phyloP scores from a whole-genome alignment of 2,113 vertebrate genomes.

The Amblyopsis rosae region DNA sequence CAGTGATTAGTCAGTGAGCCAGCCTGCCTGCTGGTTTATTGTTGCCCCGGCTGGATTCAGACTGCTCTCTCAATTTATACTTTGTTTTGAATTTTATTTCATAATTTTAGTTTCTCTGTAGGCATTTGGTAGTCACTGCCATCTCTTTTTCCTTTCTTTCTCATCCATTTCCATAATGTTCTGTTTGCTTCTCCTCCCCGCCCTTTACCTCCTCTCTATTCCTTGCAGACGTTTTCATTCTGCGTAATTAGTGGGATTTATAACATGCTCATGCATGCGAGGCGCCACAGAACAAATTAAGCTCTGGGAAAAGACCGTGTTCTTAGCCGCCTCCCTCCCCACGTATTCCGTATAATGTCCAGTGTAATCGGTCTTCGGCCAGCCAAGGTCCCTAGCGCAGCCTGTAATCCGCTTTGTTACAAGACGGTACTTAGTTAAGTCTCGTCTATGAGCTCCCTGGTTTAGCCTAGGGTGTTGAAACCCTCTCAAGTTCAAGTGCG shows the following conservation, averaged over 20 bases:
- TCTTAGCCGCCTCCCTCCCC: conserved; percentile 29
- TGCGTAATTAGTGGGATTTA: conserved; percentile 54
- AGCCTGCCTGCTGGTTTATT: no score
- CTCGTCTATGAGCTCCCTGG: neutral
- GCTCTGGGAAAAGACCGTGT: conserved; percentile 19
- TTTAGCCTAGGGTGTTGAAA: no score
- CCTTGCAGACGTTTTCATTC: conserved; percentile 10
- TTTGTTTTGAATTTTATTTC: no score
- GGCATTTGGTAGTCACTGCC: no score
- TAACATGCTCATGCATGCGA: conserved; percentile 35
- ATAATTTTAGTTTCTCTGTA: no score
- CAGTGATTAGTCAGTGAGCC: no score
- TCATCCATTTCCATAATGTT: no score
- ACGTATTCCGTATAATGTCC: conserved; percentile 45
- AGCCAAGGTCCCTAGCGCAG: conserved; percentile 9
- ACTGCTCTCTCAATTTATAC: no score
- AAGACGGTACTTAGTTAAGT: conserved; percentile 37
- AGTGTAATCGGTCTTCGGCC: conserved; percentile 44
- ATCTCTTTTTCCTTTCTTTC: no score
- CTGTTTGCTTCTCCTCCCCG: neutral
- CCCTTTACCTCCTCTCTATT: neutral
- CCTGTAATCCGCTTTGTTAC: conserved; percentile 54
- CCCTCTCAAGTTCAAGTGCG: no score
- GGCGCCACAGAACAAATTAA: conserved; percentile 50
- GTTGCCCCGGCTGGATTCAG: no score